Conservation (phyloP, 2,888 invertebrate genomes). For the Andrena marginata region DNA sequence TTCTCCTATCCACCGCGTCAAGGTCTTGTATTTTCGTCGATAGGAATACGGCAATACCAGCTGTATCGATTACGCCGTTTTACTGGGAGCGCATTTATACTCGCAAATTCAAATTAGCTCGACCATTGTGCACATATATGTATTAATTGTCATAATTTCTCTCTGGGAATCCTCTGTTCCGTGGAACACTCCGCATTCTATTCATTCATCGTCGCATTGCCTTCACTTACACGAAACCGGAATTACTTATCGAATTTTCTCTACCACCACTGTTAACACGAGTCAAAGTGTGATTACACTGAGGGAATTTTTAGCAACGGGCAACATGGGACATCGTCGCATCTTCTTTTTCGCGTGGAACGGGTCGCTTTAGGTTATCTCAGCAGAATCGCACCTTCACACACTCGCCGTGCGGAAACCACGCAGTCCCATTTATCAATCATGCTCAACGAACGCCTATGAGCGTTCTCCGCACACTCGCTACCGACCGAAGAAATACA, state of each 20-base stretch:
- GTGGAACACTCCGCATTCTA: background rate
- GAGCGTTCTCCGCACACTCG: no score
- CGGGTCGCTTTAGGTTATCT: no score
- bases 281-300: no score
- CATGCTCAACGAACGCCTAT: no score
- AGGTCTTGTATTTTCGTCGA: slow-evolving; percentile 26
- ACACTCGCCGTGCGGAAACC: no score
- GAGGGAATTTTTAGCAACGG: no score
- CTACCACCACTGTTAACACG: background rate
- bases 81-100: slow-evolving; percentile 25
- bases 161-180: slow-evolving; percentile 7
- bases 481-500: no score
- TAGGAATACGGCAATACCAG: background rate
- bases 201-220: background rate
- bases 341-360: no score
- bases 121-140: slow-evolving; percentile 43
- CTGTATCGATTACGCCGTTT: slow-evolving; percentile 27
- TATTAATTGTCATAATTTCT: slow-evolving; percentile 57
- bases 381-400: no score
- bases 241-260: background rate
- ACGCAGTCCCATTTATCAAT: no score
- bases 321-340: no score
- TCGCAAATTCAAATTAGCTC: slow-evolving; percentile 46
- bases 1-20: background rate
- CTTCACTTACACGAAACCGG: background rate